phyloP scores from a whole-genome alignment of 2,113 vertebrate species.

The Burhinus oedicnemus region DNA sequence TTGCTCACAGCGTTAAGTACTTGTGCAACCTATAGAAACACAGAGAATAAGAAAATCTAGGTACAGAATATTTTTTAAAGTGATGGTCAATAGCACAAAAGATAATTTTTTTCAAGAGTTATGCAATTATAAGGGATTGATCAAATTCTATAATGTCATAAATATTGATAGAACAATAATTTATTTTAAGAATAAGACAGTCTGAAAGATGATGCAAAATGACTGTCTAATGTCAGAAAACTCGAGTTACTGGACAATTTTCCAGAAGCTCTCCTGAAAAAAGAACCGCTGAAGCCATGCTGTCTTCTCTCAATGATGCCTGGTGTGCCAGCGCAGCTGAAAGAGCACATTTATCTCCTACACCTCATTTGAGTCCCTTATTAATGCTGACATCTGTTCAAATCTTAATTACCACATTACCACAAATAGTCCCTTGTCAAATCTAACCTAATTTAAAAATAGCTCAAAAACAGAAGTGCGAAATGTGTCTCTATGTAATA shows the following conservation, averaged over 20 bases:
- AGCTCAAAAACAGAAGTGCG: constrained; percentile 67
- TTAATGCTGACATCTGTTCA: constrained; percentile 79
- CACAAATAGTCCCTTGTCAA: constrained; percentile 71
- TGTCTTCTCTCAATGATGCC: constrained; percentile 14
- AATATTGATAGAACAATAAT: neutral
- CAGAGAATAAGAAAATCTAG: neutral
- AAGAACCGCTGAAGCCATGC: constrained; percentile 8
- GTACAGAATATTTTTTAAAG: neutral
- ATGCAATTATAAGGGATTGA: neutral
- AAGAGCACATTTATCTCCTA: constrained; percentile 68
- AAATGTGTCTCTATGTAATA: constrained; percentile 45
- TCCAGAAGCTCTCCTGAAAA: constrained; percentile 4
- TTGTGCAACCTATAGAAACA: neutral
- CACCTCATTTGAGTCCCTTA: constrained; percentile 74
- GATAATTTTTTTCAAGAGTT: neutral
- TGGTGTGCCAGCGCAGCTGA: constrained; percentile 15
- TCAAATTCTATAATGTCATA: neutral
- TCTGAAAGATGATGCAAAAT: neutral
- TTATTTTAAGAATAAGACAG: neutral
- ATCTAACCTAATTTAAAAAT: constrained; percentile 64
- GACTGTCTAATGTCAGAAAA: neutral
- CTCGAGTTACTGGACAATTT: neutral
- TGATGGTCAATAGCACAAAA: neutral
- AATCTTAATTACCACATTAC: constrained; percentile 78
- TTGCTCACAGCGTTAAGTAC: neutral